Base-by-base conservation (phyloP, 1,140 invertebrate species). In the Andrena cerasifolii region DNA sequence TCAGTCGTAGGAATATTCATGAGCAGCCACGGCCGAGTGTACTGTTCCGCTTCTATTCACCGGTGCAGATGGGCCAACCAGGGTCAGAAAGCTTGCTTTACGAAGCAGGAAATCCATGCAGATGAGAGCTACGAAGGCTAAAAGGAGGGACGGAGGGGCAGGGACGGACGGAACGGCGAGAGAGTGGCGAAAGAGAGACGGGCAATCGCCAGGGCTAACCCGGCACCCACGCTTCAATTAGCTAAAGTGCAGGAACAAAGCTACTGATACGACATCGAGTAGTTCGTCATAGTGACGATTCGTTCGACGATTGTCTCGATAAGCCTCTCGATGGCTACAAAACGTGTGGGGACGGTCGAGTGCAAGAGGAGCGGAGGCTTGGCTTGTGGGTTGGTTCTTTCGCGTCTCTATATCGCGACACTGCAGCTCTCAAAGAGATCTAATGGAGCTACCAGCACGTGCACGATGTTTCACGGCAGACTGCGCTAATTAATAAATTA, bases 151-250 rank as follows among this genome's bases (percentile, higher is more conserved):
- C 16, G 47, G 49, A 45, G 24, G 45, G n/a, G 49, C 28, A 26
- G 53, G 28, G 26, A 21, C 8, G 53, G n/a, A 49, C 18, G 14
- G 47, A 43, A 43, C 16, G 51, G 36, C 10, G 36, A 2, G 31
- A 12, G 31, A 59, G 51, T 21, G 49, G 56, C 14, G 16, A 83
- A 51, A 76, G 49, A 76, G 54, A 53, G 62, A 40, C 40, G 45
- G 43, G 24, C 18, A 49, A 21, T 68, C 43, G 45, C n/a, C 24
- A 31, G 47, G 72, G 79, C 84, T 74, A 88, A 89, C 80, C 82
- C 83, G 75, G 80, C 78, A 86, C 88, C 84, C 86, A 88, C 84
- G 85, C 86, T 91, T 90, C 90, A 91, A 92, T 92, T 92, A 91
- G 89, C 83, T 85, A 80, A 89, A 91, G 86, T 91, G 88, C 89